Conservation (phyloP, 2,888 invertebrate genomes). For the Metacarcinus magister region DNA sequence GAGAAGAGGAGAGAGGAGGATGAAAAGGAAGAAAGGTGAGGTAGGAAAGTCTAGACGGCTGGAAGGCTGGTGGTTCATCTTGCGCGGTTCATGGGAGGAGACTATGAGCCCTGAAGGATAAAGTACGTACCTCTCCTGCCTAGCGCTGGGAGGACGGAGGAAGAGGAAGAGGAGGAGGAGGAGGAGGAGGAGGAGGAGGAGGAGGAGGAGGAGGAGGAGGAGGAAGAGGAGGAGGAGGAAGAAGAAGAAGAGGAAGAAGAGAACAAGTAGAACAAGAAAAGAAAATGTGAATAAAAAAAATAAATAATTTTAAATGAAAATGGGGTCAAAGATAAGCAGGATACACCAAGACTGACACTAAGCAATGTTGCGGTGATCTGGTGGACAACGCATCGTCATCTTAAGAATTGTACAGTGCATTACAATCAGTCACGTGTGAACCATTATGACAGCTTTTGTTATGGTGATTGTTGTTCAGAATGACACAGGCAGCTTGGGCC, state of each 20-base stretch:
- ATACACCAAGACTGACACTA: not conserved
- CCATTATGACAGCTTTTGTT: not conserved
- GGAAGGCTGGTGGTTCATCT: constrained; percentile 26
- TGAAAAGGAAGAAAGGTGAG: not conserved
- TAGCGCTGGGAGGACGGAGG: not conserved
- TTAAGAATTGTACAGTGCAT: too few relatives aligned
- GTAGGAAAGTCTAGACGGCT: not conserved
- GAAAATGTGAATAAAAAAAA: too few relatives aligned
- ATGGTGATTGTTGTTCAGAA: not conserved
- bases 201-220: not conserved
- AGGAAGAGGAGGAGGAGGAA: not conserved
- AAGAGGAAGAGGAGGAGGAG: too few relatives aligned
- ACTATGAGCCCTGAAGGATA: not conserved
- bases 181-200: not conserved
- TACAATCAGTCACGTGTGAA: not conserved
- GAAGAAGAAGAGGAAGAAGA: not conserved
- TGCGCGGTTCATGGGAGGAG: not conserved
- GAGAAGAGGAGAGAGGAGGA: not conserved
- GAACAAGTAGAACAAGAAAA: too few relatives aligned
- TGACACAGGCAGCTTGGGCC: not conserved
- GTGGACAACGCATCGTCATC: too few relatives aligned
- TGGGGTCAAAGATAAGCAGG: not conserved
- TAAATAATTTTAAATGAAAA: too few relatives aligned
- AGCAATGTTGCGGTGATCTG: too few relatives aligned
- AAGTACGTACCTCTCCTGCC: not conserved